Percentiles rank a stretch among this genome's conserved stretches.
Conservation (phyloP, 2,888 invertebrate species). For the Clostera curtula region DNA sequence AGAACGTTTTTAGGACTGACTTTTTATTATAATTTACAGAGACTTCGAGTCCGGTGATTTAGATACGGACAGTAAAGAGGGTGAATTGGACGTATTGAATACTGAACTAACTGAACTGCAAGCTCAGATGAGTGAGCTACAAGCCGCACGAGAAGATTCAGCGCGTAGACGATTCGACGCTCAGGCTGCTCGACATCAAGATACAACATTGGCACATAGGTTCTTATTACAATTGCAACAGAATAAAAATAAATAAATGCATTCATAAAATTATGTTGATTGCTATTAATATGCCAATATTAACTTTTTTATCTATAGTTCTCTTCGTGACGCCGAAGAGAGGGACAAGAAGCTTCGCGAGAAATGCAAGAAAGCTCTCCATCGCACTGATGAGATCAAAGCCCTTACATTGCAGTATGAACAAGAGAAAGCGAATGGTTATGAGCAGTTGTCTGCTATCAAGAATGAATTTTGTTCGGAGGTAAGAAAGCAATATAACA, state of each 20-base stretch:
- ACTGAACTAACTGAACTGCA: slow-evolving; percentile 41
- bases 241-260: too few species aligned
- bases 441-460: slow-evolving; percentile 31
- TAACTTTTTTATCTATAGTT: slow-evolving; percentile 29
- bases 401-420: slow-evolving; percentile 31
- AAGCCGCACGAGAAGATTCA: slow-evolving; percentile 23
- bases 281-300: too few species aligned
- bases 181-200: slow-evolving; percentile 21
- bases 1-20: too few species aligned
- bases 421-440: slow-evolving; percentile 25
- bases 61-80: slow-evolving; percentile 49
- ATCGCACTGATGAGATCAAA: slow-evolving; percentile 37
- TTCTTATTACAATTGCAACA: too few species aligned
- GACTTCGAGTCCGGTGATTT: slow-evolving; percentile 46
- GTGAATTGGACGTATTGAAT: slow-evolving; percentile 41
- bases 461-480: slow-evolving; percentile 26
- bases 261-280: too few species aligned
- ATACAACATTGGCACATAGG: slow-evolving; percentile 29
- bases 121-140: slow-evolving; percentile 33
- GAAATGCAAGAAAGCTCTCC: slow-evolving; percentile 26
- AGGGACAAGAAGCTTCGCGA: slow-evolving; percentile 38
- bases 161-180: slow-evolving; percentile 16
- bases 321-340: slow-evolving; percentile 48
- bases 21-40: slow-evolving; percentile 23
- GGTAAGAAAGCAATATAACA: too few species aligned